Evolutionary conservation across 2,113 vertebrate genomes (phyloP).

Genomic region (Dinomys branickii): DNA sequence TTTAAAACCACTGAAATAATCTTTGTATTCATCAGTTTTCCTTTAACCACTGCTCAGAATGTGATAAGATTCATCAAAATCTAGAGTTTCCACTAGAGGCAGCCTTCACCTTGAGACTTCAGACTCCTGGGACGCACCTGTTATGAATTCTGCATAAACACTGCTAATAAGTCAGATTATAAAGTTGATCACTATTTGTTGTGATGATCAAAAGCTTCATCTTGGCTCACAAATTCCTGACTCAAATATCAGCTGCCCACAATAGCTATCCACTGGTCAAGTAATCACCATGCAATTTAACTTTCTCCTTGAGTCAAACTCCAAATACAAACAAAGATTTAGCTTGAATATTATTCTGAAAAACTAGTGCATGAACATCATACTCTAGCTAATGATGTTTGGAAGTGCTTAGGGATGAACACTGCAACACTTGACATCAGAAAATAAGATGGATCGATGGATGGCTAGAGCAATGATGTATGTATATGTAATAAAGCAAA

Average conservation of each 20-base stretch:
- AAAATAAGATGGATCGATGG: neutral
- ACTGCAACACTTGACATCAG: conserved; percentile 2
- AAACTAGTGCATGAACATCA: neutral
- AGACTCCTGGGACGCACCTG: neutral
- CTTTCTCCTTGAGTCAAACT: neutral
- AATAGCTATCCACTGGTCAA: neutral
- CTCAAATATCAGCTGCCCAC: neutral
- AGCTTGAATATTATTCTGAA: neutral
- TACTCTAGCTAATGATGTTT: neutral
- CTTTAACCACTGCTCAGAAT: conserved; percentile 60
- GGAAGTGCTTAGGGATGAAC: neutral
- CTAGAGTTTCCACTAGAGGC: neutral
- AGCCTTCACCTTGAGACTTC: neutral
- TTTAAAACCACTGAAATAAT: conserved; percentile 46
- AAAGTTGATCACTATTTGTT: neutral
- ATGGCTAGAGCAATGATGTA: neutral
- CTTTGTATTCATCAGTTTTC: conserved; percentile 30
- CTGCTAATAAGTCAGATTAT: neutral
- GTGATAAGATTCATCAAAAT: conserved; percentile 11
- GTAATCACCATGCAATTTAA: neutral
- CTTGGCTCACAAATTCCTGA: neutral
- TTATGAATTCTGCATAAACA: neutral
- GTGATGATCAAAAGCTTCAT: neutral
- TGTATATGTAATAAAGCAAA: neutral
- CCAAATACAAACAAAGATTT: conserved; percentile 1